These are phyloP conservation scores for Pasiphila rectangulata DNA, from an alignment of 2,888 invertebrate genomes.

Conservation along the genomic window DNA sequence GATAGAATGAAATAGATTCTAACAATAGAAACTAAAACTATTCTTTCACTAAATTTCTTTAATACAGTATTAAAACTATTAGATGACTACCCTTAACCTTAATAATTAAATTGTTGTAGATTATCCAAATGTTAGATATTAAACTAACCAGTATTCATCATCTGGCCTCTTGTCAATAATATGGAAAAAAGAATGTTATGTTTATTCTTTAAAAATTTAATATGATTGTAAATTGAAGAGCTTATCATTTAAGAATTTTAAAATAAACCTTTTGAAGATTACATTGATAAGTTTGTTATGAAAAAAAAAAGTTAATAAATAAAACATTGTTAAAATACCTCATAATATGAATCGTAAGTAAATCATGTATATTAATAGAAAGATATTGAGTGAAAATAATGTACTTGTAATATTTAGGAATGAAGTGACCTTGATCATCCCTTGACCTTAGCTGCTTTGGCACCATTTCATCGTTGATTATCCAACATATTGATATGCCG, in stretches of 20 bases:
- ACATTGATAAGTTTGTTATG: conserved; percentile 41
- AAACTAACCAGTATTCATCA: no score
- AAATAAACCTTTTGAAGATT: conserved; percentile 55
- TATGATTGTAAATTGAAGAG: conserved; percentile 52
- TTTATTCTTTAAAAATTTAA: conserved; percentile 17
- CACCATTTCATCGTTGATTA: conserved; percentile 54
- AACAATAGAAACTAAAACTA: neutral
- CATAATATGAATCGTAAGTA: conserved; percentile 55
- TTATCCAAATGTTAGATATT: no score
- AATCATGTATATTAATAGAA: conserved; percentile 52
- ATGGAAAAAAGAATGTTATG: conserved; percentile 3
- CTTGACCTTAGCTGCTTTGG: conserved; percentile 73
- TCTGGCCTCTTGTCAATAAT: no score
- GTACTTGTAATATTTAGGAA: conserved; percentile 69
- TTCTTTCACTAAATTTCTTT: neutral
- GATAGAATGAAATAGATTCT: neutral
- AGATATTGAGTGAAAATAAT: conserved; percentile 60
- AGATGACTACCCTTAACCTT: neutral
- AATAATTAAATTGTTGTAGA: no score
- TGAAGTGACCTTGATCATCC: conserved; percentile 78
- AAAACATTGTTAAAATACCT: conserved; percentile 69
- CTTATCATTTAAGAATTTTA: conserved; percentile 69
- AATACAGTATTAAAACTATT: no score
- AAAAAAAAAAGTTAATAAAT: conserved; percentile 35
- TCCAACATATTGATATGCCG: conserved; percentile 14